Percentiles rank a stretch among this genome's conserved stretches.
Conservation (phyloP, 2,888 invertebrate genomes). For the Oscheius sp. region DNA sequence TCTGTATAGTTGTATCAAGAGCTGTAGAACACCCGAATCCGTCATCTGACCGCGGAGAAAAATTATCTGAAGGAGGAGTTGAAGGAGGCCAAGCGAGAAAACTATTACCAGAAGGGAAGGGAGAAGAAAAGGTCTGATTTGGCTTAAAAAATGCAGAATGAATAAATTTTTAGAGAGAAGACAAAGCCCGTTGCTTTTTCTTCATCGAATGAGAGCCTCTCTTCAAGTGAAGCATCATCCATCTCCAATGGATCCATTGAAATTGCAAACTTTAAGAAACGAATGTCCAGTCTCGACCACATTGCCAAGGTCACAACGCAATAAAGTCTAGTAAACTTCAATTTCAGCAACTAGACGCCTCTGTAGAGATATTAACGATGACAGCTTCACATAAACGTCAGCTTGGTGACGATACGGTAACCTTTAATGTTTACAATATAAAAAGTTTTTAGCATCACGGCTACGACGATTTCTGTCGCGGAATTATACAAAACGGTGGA, state of each 20-base stretch:
- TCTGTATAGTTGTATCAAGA: neutral
- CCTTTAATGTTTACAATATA: neutral
- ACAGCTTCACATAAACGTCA: neutral
- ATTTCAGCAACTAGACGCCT: constrained; percentile 45
- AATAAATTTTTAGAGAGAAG: neutral
- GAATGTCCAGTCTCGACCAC: constrained; percentile 52
- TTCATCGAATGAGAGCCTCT: neutral
- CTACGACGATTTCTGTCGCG: constrained; percentile 35
- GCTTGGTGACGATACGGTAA: constrained; percentile 10
- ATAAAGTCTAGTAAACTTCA: neutral
- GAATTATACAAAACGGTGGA: neutral
- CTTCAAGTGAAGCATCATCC: constrained; percentile 16
- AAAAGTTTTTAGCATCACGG: constrained; percentile 19
- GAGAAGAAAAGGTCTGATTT: too few relatives aligned
- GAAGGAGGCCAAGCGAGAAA: constrained; percentile 12
- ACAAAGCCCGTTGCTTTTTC: neutral
- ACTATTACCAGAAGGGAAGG: neutral
- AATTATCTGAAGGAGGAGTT: constrained; percentile 11
- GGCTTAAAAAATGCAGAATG: neutral
- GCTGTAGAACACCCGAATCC: constrained; percentile 1
- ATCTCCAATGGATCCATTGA: constrained; percentile 24
- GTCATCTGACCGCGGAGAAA: neutral
- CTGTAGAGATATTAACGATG: constrained; percentile 39
- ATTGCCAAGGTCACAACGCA: constrained; percentile 39
- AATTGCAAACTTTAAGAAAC: constrained; percentile 34